Conservation (phyloP, 2,888 invertebrate species). For the Bombyx huttoni region DNA sequence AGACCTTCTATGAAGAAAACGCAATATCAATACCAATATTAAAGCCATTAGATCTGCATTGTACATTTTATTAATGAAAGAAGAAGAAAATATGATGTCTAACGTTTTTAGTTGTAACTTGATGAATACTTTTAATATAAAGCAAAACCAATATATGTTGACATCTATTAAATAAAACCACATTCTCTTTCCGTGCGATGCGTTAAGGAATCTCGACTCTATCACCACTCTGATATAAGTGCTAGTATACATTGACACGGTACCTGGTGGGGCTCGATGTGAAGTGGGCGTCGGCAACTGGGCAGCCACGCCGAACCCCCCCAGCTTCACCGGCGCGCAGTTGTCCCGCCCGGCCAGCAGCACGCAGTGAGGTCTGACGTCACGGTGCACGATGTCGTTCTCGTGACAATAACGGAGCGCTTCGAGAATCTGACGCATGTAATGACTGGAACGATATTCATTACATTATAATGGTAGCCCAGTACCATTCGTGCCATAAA, state of each 20-base stretch:
- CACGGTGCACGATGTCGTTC: conserved; percentile 97
- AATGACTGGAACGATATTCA: conserved; percentile 81
- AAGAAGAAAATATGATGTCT: too few relatives aligned
- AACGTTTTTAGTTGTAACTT: too few relatives aligned
- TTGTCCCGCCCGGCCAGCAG: conserved; percentile 96
- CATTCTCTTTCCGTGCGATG: too few relatives aligned
- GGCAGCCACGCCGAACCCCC: conserved; percentile 97
- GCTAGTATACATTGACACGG: background rate
- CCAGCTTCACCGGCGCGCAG: conserved; percentile 97
- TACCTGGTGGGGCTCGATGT: conserved; percentile 56
- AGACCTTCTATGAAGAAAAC: too few relatives aligned
- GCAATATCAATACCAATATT: too few relatives aligned
- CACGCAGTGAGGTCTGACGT: conserved; percentile 97
- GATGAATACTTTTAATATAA: too few relatives aligned
- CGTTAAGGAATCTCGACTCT: background rate
- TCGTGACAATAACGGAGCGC: conserved; percentile 98
- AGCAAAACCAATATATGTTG: too few relatives aligned
- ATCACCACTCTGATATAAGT: background rate
- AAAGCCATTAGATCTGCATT: too few relatives aligned
- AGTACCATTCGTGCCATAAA: too few relatives aligned
- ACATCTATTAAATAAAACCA: too few relatives aligned
- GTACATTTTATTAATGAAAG: too few relatives aligned
- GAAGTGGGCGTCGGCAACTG: conserved; percentile 87
- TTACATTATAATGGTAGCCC: too few relatives aligned
- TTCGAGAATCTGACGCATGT: conserved; percentile 98